Evolutionary conservation across 2,888 invertebrate genomes (phyloP).

Genomic region (Athalia circularis): DNA sequence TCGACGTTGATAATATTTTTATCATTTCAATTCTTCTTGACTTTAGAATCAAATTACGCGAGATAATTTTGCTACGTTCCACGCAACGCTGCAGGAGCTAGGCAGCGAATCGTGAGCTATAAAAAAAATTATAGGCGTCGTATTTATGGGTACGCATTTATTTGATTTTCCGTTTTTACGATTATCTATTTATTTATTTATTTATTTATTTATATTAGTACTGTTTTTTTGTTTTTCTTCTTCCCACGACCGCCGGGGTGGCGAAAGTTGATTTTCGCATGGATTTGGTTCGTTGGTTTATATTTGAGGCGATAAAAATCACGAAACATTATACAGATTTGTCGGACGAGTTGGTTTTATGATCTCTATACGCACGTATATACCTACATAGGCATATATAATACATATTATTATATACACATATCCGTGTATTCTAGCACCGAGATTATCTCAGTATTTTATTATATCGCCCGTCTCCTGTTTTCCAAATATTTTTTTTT

Average conservation of each 20-base stretch:
- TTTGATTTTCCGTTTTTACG: too few species aligned
- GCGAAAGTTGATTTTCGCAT: too few species aligned
- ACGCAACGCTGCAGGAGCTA: too few species aligned
- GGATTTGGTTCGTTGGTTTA: conserved; percentile 1
- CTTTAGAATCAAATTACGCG: too few species aligned
- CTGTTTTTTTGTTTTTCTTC: too few species aligned
- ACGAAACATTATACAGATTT: conserved; percentile 73
- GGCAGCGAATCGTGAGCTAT: conserved; percentile 11
- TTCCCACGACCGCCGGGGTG: too few species aligned
- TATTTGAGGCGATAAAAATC: conserved; percentile 69
- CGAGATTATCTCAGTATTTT: not conserved
- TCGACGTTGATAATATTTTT: too few species aligned
- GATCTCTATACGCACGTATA: conserved; percentile 65
- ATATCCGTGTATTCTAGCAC: not conserved
- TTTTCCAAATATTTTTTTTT: not conserved
- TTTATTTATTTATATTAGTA: too few species aligned
- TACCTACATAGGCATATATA: not conserved
- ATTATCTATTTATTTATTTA: too few species aligned
- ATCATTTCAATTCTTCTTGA: too few species aligned
- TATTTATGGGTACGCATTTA: conserved; percentile 17
- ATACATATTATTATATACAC: too few species aligned
- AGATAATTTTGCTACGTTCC: too few species aligned
- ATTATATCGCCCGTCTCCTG: conserved; percentile 24
- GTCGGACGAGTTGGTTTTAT: conserved; percentile 72
- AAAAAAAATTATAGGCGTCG: conserved; percentile 23